These are phyloP conservation scores for Cyphotilapia sp. DNA, from an alignment of 2,113 vertebrate species.

Conservation along the genomic window DNA sequence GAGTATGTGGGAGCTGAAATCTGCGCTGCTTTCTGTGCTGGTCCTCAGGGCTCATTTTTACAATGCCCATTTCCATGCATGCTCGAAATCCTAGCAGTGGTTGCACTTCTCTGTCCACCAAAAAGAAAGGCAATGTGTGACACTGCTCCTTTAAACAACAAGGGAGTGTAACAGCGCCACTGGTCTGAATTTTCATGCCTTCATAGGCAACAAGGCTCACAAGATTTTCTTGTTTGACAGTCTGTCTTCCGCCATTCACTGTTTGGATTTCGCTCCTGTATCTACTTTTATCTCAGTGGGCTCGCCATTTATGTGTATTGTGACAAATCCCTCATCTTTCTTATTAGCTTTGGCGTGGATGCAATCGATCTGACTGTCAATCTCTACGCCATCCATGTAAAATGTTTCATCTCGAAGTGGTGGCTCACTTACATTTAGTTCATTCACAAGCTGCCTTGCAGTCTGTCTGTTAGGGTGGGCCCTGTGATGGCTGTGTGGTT, in stretches of 20 bases:
- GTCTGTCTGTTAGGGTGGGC: not conserved
- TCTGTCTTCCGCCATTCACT: not conserved
- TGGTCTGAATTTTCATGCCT: not conserved
- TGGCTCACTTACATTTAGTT: not conserved
- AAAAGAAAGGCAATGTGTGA: not conserved
- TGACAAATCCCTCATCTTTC: not conserved
- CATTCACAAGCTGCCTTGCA: not conserved
- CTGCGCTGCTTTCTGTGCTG: not conserved
- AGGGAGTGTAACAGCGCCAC: not conserved
- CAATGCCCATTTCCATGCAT: not conserved
- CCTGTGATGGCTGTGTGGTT: not conserved
- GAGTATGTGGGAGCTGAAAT: not conserved
- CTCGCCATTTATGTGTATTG: not conserved
- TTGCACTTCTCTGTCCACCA: not conserved
- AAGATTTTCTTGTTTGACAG: not conserved
- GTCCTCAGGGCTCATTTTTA: not conserved
- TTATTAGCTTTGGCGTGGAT: not conserved
- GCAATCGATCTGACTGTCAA: not conserved
- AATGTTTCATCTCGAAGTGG: not conserved
- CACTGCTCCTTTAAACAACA: not conserved
- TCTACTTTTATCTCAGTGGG: not conserved
- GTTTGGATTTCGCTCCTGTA: fast-evolving
- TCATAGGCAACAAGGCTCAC: not conserved
- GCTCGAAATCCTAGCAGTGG: not conserved
- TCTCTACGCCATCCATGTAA: not conserved